Evolutionary conservation across 2,888 invertebrate species (phyloP), one percentile per base, ranked within the genome.

Genomic region (Noctua fimbriata): DNA sequence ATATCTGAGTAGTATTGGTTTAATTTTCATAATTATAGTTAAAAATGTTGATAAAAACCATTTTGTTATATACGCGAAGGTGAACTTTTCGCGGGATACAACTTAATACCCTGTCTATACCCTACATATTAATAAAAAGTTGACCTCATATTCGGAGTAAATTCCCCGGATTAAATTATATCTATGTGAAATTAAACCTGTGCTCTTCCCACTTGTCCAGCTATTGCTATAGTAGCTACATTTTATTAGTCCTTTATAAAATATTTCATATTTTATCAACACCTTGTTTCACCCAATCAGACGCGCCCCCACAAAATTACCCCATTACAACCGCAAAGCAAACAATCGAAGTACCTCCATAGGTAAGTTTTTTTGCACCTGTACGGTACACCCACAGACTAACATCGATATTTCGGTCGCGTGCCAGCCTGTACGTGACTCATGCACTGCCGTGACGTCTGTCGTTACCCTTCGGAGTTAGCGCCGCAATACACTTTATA

Each of bases 361-460:
- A 52, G 67, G 65, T 81, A 47, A 49, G 32, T 83, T 81, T 81
- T 49, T 76, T 76, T 82, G 71, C 88, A 91, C 88, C 88, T 91
- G 89, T 83, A 90, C 71, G 32, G 52, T 69, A 83, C 77, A 16
- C 55, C 69, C 52, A 71, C 85, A 67, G 79, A 79, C 60, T 47
- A 73, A 85, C 81, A 92, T 94, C 92, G 90, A 90, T 89, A 93
- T 92, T 91, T 90, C 78, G 88, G 91, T 93, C 93, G 93, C 93
- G 93, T 93, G 92, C 90, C 83, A 85, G 84, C 85, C 75, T 72
- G 88, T 91, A 93, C 93, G 94, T 94, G 94, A 93, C 90, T 92
- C 92, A 92, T 91, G 89, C 83, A 73, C 82, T 85, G 87, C 87
- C 91, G 91, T 91, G 91, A 90, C 92, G 90, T 83, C 77, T 84